Evolutionary conservation across 2,888 invertebrate species (phyloP), one percentile per base, ranked within the genome.

Genomic region (Patella pellucida): DNA sequence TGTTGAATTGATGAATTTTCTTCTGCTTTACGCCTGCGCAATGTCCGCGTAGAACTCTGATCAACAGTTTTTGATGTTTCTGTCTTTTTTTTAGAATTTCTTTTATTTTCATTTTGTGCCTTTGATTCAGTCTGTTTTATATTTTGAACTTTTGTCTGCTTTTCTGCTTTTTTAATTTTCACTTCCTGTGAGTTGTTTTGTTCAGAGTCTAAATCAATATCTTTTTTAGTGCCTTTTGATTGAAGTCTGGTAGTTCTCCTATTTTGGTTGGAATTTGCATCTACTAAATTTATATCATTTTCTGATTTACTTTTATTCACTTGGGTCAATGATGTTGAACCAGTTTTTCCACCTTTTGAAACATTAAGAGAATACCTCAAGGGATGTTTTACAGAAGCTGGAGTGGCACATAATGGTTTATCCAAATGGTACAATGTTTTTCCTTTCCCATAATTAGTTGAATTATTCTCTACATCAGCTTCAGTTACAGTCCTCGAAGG

Each of bases 81-180:
- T 68, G 14, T 3, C 23, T 68, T 16, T 16, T 15, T 68, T 15
- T 41, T 31, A 15, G 15, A 68, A n/a, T 27, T 12, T 15, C 12
- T 14, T 1, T 5, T 15, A 27, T 31, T 19, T 68, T 68, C 31
- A 68, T n/a, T 31, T 68, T 31, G 31, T 68, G 27, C 68, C 41
- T 41, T 68, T 4, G 15, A 16, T 68, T 68, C 68, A 31, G 68
- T 31, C 4, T 23, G 15, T 68, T 19, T 41, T 41, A 15, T 19
- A 15, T 14, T 68, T 68, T 19, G 27, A 41, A 23, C 41, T 68
- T 68, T 27, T 41, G 31, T 16, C 23, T 19, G 27, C 41, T 27
- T 23, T 68, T 68, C 68, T 19, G 27, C 68, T 68, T 68, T 68
- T 68, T 68, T 31, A 31, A 41, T 31, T 41, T 31, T 15, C 31